phyloP scores from a whole-genome alignment of 2,888 invertebrate species.

The Epinotia demarniana region DNA sequence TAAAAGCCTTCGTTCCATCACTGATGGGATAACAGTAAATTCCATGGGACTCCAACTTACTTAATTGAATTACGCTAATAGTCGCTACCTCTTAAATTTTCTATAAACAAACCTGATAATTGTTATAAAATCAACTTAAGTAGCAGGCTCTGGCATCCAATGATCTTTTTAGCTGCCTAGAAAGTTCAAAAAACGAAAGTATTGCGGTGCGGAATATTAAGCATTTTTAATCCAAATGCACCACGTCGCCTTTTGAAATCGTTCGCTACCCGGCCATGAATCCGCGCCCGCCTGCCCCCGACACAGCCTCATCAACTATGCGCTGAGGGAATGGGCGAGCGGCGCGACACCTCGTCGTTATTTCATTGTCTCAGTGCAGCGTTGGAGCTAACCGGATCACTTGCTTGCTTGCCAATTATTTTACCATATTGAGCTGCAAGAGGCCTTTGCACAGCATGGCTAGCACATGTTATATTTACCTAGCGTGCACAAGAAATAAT shows the following conservation, averaged over 20 bases:
- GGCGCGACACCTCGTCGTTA: slow-evolving; percentile 78
- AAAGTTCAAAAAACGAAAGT: too few species aligned
- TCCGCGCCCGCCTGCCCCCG: slow-evolving; percentile 52
- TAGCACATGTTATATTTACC: not conserved
- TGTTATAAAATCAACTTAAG: too few species aligned
- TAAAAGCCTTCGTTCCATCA: too few species aligned
- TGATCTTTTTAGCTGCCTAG: too few species aligned
- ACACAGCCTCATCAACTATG: slow-evolving; percentile 75
- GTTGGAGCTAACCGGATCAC: slow-evolving; percentile 46
- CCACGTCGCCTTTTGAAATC: not conserved
- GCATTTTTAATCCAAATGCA: too few species aligned
- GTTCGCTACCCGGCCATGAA: not conserved
- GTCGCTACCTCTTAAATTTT: too few species aligned
- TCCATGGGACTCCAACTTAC: too few species aligned
- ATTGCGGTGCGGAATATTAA: too few species aligned
- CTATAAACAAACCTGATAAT: too few species aligned
- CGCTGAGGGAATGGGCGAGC: slow-evolving; percentile 80
- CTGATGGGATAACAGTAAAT: too few species aligned
- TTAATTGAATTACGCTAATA: too few species aligned
- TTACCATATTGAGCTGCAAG: slow-evolving; percentile 10
- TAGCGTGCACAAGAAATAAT: not conserved
- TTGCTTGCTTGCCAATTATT: slow-evolving; percentile 35
- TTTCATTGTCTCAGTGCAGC: slow-evolving; percentile 79
- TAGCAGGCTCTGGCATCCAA: too few species aligned
- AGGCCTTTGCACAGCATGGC: not conserved